Evolutionary conservation across 2,113 vertebrate genomes (phyloP), one percentile per base, ranked within the genome.

Genomic region (Nansenia antarctica): DNA sequence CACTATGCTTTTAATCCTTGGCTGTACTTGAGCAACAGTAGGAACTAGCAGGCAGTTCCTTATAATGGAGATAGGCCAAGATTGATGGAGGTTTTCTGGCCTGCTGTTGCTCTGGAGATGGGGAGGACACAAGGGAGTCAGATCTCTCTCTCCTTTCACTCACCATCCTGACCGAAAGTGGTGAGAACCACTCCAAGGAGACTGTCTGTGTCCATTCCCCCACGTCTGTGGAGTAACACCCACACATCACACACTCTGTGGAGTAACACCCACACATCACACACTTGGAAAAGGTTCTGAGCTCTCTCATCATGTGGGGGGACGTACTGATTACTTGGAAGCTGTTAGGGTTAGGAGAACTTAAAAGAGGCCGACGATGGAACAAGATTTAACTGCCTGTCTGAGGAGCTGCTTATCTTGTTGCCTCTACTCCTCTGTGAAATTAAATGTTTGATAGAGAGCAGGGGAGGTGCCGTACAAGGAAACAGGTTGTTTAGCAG

Each of bases 371-470:
- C 70, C 60, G 34, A 57, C 52, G 34, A 34, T 55, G 26, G 62
- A 72, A 57, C 63, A 67, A 65, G 70, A 75, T 52, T 64, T 77
- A 74, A 75, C 52, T 62, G 65, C 62, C 53, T 55, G 62, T 65
- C 53, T 8, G 61, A 62, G 27, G 47, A 15, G 52, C 73, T 62
- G 52, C 71, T 77, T 73, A 70, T 66, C 77, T 62, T 57, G 45
- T 67, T 61, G 53, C 61, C 53, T 65, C 58, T 61, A 73, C 65
- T 60, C 52, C 59, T 67, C 45, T 70, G 29, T 66, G 14, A 76
- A 69, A 59, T 69, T n/a, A n/a, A n/a, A n/a, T n/a, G 62, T 54
- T 65, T 65, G 30, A 52, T 52, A 72, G 24, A 42, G 71, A 29
- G 39, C 59, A 64, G 26, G 62, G 62, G 31, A 54, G 62, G n/a